Conservation (phyloP, 2,113 vertebrate species). For the Myrmecophaga tridactyla region DNA sequence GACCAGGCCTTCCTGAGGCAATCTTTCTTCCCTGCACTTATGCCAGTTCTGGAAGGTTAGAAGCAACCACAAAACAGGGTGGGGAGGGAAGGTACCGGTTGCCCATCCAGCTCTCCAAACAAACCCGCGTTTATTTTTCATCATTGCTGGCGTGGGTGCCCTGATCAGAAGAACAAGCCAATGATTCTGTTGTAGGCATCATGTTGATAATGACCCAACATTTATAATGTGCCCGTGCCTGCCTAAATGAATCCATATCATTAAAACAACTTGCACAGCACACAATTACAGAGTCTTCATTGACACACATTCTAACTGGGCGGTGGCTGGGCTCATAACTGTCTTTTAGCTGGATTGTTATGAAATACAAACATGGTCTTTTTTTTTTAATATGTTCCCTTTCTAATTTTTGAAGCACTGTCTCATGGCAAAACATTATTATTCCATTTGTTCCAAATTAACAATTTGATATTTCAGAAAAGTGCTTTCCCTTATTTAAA, state of each 20-base stretch:
- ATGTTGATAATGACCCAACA: slow-evolving; percentile 60
- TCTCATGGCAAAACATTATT: slow-evolving; percentile 81
- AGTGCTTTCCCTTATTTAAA: slow-evolving; percentile 81
- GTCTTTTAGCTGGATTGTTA: slow-evolving; percentile 51
- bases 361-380: slow-evolving; percentile 62
- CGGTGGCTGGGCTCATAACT: not conserved
- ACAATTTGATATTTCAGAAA: slow-evolving; percentile 83
- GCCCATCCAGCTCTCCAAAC: slow-evolving; percentile 85
- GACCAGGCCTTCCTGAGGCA: slow-evolving; percentile 81
- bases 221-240: slow-evolving; percentile 35
- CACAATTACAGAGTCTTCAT: slow-evolving; percentile 35
- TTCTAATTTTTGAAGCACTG: slow-evolving; percentile 75
- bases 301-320: slow-evolving; percentile 10
- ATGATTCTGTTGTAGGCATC: slow-evolving; percentile 50
- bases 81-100: slow-evolving; percentile 74
- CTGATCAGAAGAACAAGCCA: slow-evolving; percentile 68
- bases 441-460: slow-evolving; percentile 82
- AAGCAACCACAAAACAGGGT: slow-evolving; percentile 82
- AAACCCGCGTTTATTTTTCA: slow-evolving; percentile 50
- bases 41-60: slow-evolving; percentile 82
- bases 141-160: slow-evolving; percentile 49
- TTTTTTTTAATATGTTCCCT: slow-evolving; percentile 69
- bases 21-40: slow-evolving; percentile 84
- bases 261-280: slow-evolving; percentile 34
- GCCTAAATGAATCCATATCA: slow-evolving; percentile 52